A percentile compares a stretch with the other conserved stretches of the same genome.
These are phyloP conservation scores for Euplagia quadripunctaria DNA, from an alignment of 2,888 invertebrate species.

Conservation along the genomic window DNA sequence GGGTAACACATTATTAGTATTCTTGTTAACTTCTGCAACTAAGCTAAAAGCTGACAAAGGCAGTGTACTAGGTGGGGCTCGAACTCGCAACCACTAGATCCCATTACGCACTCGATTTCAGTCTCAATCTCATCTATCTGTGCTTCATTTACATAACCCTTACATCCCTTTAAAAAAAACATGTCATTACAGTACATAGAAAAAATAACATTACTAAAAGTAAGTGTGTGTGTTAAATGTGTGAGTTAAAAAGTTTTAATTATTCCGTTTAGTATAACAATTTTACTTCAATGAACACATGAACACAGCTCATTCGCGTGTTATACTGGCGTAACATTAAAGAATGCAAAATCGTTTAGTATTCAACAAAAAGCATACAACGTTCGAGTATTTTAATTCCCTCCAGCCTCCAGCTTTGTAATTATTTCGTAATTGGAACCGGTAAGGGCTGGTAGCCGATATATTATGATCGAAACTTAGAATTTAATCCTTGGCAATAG, in stretches of 20 bases:
- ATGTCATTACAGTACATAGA: background rate
- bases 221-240: too few relatives aligned
- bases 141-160: too few relatives aligned
- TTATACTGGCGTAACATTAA: constrained; percentile 28
- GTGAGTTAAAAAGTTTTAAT: too few relatives aligned
- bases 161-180: background rate
- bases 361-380: constrained; percentile 50
- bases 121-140: too few relatives aligned
- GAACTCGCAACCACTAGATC: too few relatives aligned
- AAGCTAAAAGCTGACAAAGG: too few relatives aligned
- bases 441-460: constrained; percentile 75
- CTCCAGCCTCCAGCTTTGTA: constrained; percentile 69
- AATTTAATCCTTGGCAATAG: constrained; percentile 34
- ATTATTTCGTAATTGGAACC: constrained; percentile 84
- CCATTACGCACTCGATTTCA: background rate
- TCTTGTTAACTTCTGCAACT: background rate
- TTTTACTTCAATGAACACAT: background rate
- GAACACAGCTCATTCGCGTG: background rate
- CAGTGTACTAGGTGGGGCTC: too few relatives aligned
- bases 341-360: constrained; percentile 47
- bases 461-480: constrained; percentile 74
- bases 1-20: background rate
- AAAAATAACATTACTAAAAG: background rate
- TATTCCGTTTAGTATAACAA: background rate
- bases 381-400: constrained; percentile 56